Base-by-base conservation (phyloP, 2,888 invertebrate genomes). In the Lasioglossum calceatum region DNA sequence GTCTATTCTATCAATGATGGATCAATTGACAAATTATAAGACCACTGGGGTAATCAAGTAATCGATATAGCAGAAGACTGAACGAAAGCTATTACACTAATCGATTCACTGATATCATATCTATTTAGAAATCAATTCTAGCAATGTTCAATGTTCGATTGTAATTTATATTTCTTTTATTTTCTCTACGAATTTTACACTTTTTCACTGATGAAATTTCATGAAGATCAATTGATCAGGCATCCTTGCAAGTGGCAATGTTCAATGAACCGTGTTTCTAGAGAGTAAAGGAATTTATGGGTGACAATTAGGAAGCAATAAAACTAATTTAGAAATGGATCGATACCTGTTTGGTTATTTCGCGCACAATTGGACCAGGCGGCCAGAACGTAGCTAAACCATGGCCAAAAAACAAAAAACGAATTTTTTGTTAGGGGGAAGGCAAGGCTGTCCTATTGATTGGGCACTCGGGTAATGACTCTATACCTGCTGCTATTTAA, bases 1-100 rank as follows among this genome's bases (percentile, higher is more conserved):
- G 77, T 36, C 79, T 58, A 58, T 77, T 75, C 61, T 70, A 67
- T 77, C 86, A 85, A 85, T 81, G 76, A 73, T 72, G 32, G 67
- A 86, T 81, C 86, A 86, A 86, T 86, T 86, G 85, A 44, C 14
- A 42, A 85, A 58, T 79, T 81, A 86, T 77, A 50, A 79, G 58
- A 58, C 32, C 44, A 67, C 61, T 42, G 76, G 23, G 75, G 42
- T 47, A 75, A 78, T 47, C 36, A 12, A n/a, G 54, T 44, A 72
- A 77, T 71, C 79, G 82, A 79, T 76, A 47, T 19, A 54, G 76
- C 32, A n/a, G 44, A 32, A 73, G 16, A 72, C 70, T 27, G 77
- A 77, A 78, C 72, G 73, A 67, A 36, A 36, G 19, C 32, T 67
- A 19, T 32, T 67, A 16, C 16, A 67, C 16, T 16, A 67, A 36